phyloP scores from a whole-genome alignment of 2,888 invertebrate genomes.

The Dryococelus australis region DNA sequence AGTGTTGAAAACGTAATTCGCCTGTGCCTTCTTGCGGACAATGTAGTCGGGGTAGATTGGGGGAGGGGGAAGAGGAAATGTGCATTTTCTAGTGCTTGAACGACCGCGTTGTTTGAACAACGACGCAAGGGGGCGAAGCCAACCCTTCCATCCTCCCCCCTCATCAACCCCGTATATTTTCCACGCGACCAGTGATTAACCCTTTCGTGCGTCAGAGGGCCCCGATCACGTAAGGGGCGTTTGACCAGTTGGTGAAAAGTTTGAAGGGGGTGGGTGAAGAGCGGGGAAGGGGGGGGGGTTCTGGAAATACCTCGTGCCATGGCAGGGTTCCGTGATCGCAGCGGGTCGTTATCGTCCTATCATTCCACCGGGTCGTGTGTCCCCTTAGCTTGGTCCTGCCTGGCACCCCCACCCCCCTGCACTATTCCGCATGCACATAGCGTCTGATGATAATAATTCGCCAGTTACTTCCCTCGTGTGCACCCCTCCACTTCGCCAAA shows the following conservation, averaged over 20 bases:
- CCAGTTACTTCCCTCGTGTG: not conserved
- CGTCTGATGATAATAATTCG: constrained; percentile 3
- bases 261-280: not conserved
- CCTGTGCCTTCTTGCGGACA: too few species aligned
- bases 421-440: not conserved
- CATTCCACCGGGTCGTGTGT: not conserved
- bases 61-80: too few species aligned
- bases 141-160: not conserved
- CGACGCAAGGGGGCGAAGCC: not conserved
- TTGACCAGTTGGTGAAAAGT: not conserved
- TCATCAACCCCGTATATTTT: not conserved
- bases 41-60: too few species aligned
- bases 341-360: constrained; percentile 2
- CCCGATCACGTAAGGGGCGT: not conserved
- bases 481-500: not conserved
- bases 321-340: not conserved
- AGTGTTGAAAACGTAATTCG: too few species aligned
- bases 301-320: not conserved
- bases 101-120: not conserved
- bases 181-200: constrained; percentile 16
- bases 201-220: not conserved
- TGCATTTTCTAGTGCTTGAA: too few species aligned
- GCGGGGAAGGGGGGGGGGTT: not conserved
- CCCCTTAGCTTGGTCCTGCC: not conserved
- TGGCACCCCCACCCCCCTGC: not conserved